Base-by-base conservation (phyloP, 2,888 invertebrate species). In the Cryptocheilus praepositus region DNA sequence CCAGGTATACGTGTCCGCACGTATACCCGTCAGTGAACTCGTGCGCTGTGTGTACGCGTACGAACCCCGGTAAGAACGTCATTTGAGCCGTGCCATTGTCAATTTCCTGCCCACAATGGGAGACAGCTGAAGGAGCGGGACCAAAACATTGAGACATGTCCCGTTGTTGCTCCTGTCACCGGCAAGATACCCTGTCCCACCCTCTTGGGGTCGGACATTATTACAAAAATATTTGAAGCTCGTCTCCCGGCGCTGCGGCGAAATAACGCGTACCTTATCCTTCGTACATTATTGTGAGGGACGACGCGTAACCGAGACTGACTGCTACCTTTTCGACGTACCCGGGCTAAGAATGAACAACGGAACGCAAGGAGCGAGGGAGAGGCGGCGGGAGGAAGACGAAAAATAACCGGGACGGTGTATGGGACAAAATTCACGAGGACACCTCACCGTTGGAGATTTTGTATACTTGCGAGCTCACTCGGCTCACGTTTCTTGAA, bases 61-160 rank as follows among this genome's bases (percentile, higher is more conserved):
- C 63, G 59, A 60, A 55, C 44, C 46, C 19, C 45, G 45, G 46
- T 56, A 64, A 80, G 79, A 73, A 81, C 81, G 83, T 83, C 83
- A 86, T 86, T 82, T 74, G 86, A 86, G 70, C 79, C 79, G 76
- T 60, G 72, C 82, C 80, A 86, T 87, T 86, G 85, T 88, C 77
- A 79, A 83, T 81, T 77, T 73, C 64, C 28, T 22, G 62, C 53
- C 69, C 56, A 86, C 85, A 87, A 87, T 85, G 81, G 83, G 11
- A 53, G 82, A 81, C 88, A 87, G 88, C 88, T 88, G 88, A 87
- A 85, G 44, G 81, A 85, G 83, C 76, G 81, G 76, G 79, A 82
- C 73, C 86, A 87, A 88, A 88, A 87, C 87, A 87, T 88, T 88
- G 86, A 87, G 88, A 88, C 87, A 81, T 85, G 81, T 83, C 83